Evolutionary conservation across 2,888 invertebrate species (phyloP).

Genomic region (Beris morrisii): DNA sequence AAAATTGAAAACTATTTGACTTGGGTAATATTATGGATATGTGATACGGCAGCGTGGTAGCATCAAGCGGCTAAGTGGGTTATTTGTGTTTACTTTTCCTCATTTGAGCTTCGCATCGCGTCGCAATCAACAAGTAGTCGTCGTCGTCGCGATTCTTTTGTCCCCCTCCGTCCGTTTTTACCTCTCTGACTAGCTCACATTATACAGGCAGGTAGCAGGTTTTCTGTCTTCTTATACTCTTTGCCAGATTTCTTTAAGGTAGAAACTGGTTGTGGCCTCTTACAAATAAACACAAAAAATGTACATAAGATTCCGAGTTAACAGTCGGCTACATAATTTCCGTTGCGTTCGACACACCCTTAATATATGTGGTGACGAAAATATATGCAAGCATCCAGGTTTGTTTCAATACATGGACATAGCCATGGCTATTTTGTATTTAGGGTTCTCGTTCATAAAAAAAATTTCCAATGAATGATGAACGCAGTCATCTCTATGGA

Average conservation of each 20-base stretch:
- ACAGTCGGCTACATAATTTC: slow-evolving; percentile 24
- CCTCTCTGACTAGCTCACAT: neutral
- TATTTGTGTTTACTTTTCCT: slow-evolving; percentile 31
- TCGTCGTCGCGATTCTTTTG: slow-evolving; percentile 19
- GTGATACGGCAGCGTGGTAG: slow-evolving; percentile 10
- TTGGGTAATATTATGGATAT: neutral
- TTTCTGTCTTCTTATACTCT: slow-evolving; percentile 21
- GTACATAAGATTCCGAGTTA: slow-evolving; percentile 23
- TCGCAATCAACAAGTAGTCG: slow-evolving; percentile 19
- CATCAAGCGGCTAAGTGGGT: slow-evolving; percentile 10
- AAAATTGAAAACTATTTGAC: neutral
- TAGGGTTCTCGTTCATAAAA: no score
- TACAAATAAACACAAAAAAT: slow-evolving; percentile 28
- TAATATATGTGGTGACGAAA: slow-evolving; percentile 2
- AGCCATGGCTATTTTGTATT: no score
- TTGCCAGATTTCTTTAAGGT: slow-evolving; percentile 28
- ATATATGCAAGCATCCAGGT: no score
- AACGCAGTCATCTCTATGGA: no score
- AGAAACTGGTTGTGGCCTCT: slow-evolving; percentile 27
- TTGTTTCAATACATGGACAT: no score
- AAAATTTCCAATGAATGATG: no score
- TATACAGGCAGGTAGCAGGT: slow-evolving; percentile 27
- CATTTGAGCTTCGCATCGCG: slow-evolving; percentile 2
- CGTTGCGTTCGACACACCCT: slow-evolving; percentile 22
- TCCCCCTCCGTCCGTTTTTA: slow-evolving; percentile 1